These are phyloP conservation scores for Rousettus leschenaultii DNA, from an alignment of 2,113 vertebrate genomes.

Conservation along the genomic window DNA sequence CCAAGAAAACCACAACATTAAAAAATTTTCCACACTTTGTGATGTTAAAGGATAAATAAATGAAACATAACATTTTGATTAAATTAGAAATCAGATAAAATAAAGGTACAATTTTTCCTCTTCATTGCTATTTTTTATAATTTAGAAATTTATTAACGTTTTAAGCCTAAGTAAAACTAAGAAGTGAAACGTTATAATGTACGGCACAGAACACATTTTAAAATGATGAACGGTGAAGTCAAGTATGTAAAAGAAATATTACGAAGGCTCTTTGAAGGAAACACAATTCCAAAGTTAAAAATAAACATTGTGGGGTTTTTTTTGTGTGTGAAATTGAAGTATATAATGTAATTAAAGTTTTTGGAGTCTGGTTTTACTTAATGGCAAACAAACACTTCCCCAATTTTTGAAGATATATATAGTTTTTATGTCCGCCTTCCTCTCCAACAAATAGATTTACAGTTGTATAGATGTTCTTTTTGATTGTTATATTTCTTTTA, in stretches of 20 bases:
- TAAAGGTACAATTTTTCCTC: neutral
- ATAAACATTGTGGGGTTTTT: neutral
- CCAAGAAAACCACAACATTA: conserved; percentile 58
- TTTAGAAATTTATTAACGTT: neutral
- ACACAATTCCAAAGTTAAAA: conserved; percentile 48
- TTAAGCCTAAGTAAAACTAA: neutral
- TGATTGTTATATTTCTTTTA: neutral
- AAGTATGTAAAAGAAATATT: neutral
- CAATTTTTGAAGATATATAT: neutral
- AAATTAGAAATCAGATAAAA: conserved; percentile 56
- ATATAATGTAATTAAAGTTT: conserved; percentile 12
- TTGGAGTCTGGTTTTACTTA: conserved; percentile 33
- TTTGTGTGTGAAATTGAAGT: neutral
- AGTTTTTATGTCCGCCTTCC: neutral
- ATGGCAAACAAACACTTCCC: neutral
- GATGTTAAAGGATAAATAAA: conserved; percentile 44
- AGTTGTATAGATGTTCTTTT: neutral
- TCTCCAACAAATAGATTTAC: neutral
- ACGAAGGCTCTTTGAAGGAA: neutral
- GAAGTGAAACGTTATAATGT: neutral
- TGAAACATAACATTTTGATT: conserved; percentile 59
- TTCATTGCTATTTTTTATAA: neutral
- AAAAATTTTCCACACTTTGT: conserved; percentile 49
- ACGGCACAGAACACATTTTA: neutral
- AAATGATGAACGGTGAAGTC: neutral